Conservation (phyloP, 2,888 invertebrate species). For the Anthoptus insignis region DNA sequence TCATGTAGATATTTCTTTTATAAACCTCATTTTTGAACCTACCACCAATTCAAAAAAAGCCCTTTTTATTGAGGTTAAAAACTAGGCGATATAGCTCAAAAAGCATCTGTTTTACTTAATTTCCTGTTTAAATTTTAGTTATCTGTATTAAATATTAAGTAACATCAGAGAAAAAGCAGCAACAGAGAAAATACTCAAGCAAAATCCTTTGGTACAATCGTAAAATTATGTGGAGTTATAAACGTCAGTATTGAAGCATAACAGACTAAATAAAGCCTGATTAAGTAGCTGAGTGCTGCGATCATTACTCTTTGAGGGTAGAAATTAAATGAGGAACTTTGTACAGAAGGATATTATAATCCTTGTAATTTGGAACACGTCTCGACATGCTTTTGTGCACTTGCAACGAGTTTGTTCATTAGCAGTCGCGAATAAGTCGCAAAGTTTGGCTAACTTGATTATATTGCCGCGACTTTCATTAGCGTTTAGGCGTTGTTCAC, state of each 20-base stretch:
- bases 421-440: conserved; percentile 67
- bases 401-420: conserved; percentile 72
- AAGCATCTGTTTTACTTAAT: no score
- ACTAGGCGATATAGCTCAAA: no score
- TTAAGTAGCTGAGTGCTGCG: conserved; percentile 6
- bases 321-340: conserved; percentile 19
- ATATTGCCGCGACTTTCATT: conserved; percentile 45
- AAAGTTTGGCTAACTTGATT: conserved; percentile 59
- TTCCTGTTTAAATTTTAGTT: no score
- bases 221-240: background rate
- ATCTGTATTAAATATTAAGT: no score
- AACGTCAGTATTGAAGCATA: background rate
- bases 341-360: conserved; percentile 30
- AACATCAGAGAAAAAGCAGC: background rate
- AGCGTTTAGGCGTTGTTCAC: conserved; percentile 31
- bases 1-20: no score
- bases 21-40: no score
- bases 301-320: conserved; percentile 14
- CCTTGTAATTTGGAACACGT: conserved; percentile 66
- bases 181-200: background rate
- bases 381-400: conserved; percentile 55
- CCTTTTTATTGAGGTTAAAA: no score
- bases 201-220: background rate
- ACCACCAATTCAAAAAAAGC: no score
- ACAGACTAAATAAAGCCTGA: background rate